Percentiles rank a stretch among this genome's conserved stretches.
Conservation (phyloP, 2,797 vertebrate species). For the Pitangus sulphuratus region DNA sequence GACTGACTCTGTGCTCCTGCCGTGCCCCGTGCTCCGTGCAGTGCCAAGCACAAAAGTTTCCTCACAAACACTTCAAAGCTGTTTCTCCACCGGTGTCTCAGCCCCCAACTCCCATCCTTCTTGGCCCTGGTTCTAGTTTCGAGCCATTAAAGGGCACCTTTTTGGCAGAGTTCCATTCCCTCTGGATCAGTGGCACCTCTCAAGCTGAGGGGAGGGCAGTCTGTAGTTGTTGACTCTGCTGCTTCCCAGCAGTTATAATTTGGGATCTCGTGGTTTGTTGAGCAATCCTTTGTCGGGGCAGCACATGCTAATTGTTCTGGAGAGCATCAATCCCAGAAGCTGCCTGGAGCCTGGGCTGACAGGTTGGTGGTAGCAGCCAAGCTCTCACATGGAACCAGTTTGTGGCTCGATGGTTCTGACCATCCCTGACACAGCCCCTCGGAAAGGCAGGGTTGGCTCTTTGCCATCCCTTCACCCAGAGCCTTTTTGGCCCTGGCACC, state of each 20-base stretch:
- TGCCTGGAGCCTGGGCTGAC: neutral
- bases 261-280: neutral
- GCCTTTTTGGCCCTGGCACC: neutral
- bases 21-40: fast-evolving
- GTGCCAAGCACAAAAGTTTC: constrained; percentile 20
- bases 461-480: neutral
- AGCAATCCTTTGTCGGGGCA: neutral
- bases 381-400: neutral
- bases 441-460: neutral
- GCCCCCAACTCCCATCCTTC: neutral
- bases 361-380: neutral
- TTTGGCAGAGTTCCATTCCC: neutral
- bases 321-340: neutral
- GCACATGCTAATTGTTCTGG: neutral
- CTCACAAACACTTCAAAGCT: neutral
- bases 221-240: neutral
- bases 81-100: neutral
- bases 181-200: neutral
- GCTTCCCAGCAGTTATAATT: neutral
- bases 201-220: neutral
- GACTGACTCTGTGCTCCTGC: neutral
- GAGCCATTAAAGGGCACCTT: neutral
- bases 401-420: neutral
- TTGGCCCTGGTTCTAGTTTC: neutral
- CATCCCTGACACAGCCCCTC: neutral